Conservation (phyloP, 1,140 invertebrate species). For the Phymorhynchus buccinoides region DNA sequence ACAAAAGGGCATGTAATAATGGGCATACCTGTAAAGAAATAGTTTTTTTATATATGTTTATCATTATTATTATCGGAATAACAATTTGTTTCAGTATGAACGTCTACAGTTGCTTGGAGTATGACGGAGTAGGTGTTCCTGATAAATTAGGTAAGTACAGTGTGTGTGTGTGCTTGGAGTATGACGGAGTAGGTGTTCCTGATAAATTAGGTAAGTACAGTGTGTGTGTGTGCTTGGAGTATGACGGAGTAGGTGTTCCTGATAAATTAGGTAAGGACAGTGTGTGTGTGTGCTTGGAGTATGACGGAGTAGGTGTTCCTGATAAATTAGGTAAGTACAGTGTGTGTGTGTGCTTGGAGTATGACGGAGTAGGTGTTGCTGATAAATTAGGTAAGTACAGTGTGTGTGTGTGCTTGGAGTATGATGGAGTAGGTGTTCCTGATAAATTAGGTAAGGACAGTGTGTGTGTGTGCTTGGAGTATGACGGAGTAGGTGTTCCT, state of each 20-base stretch:
- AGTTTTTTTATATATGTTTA: too few species aligned
- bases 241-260: conserved; percentile 59
- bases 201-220: too few species aligned
- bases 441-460: conserved; percentile 55
- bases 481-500: conserved; percentile 59
- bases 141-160: conserved; percentile 55
- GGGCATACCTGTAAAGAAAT: too few species aligned
- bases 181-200: neutral
- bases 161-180: neutral
- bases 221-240: conserved; percentile 46
- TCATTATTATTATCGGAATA: too few species aligned
- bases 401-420: too few species aligned
- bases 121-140: conserved; percentile 59
- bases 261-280: conserved; percentile 55
- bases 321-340: conserved; percentile 55
- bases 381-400: conserved; percentile 55
- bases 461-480: too few species aligned
- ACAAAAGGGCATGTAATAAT: too few species aligned
- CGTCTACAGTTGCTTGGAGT: conserved; percentile 60
- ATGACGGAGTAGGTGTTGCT: conserved; percentile 59
- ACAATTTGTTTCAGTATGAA: conserved; percentile 55
- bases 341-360: too few species aligned
- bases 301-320: conserved; percentile 59
- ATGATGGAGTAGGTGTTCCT: conserved; percentile 60
- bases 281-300: too few species aligned